Base-by-base conservation (phyloP, 1,140 invertebrate genomes). In the Diorhabda carinulata region DNA sequence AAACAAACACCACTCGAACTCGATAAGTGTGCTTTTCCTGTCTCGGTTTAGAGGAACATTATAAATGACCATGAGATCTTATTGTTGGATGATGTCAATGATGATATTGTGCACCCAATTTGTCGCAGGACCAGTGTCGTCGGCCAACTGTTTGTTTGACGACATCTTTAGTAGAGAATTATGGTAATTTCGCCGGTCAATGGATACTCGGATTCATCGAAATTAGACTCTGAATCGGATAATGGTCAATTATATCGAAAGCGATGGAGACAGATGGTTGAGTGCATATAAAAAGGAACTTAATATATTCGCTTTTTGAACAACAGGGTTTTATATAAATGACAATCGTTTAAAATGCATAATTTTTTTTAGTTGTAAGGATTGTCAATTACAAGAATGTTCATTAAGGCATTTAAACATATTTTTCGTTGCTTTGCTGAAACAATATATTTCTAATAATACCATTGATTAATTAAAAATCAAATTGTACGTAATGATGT, bases 121-220 rank as follows among this genome's bases (percentile, higher is more conserved):
- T 70, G 68, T 70, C 68, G 57, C 57, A 4, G 64, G 47, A 43
- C 57, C 67, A 57, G 40, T 59, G 57, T 43, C 40, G 10, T 42
- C 68, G 58, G 66, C 64, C 68, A 65, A 62, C 63, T 70, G 68
- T 70, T 70, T 70, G 68, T 66, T 70, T 66, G 68, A 70, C 66
- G 64, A 57, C 56, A 57, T 65, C 64, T 65, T 65, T 65, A 65
- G 64, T 57, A 52, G 64, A 65, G 64, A 65, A 65, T 65, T 65
- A 65, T 65, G 64, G 47, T 65, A 65, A 65, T 65, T 64, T 43
- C 47, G n/a, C 6, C 47, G 47, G 47, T 52, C 47, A 52, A 8
- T n/a, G 47, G n/a, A 52, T 6, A 8, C n/a, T 52, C 47, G 4
- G 47, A 52, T 52, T 52, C 47, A n/a, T 52, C 4, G n/a, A n/a